Conservation (phyloP, 2,888 invertebrate genomes). For the Oeneis ivallda region DNA sequence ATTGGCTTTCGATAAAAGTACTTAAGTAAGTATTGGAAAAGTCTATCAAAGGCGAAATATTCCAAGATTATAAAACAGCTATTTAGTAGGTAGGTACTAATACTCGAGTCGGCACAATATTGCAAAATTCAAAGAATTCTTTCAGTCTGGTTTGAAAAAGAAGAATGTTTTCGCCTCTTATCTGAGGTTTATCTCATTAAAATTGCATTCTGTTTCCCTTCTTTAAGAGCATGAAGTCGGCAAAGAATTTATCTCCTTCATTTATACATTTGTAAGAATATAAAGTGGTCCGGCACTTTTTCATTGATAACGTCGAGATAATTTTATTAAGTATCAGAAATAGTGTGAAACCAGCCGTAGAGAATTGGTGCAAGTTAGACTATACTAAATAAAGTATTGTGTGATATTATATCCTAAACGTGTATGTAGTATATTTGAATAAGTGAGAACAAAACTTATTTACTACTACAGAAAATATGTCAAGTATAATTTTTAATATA, state of each 20-base stretch:
- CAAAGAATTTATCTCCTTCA: slow-evolving; percentile 28
- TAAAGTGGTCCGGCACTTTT: slow-evolving; percentile 5
- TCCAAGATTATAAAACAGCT: slow-evolving; percentile 3
- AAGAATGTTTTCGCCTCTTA: slow-evolving; percentile 28
- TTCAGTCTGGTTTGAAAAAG: slow-evolving; percentile 28
- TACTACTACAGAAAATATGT: too few relatives aligned
- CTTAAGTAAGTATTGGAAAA: not conserved
- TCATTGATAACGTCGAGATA: not conserved
- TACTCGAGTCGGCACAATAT: slow-evolving; percentile 18
- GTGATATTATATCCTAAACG: too few relatives aligned
- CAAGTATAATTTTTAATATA: too few relatives aligned
- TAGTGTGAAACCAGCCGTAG: too few relatives aligned
- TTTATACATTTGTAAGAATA: slow-evolving; percentile 17
- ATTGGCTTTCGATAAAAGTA: not conserved
- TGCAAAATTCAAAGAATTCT: slow-evolving; percentile 23
- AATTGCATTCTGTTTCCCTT: slow-evolving; percentile 31
- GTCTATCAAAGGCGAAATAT: slow-evolving; percentile 20
- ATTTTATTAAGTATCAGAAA: not conserved
- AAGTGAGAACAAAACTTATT: too few relatives aligned
- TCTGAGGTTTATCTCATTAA: slow-evolving; percentile 37
- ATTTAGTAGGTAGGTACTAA: slow-evolving; percentile 17
- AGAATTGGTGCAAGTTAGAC: too few relatives aligned
- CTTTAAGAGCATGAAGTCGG: slow-evolving; percentile 29
- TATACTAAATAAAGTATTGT: too few relatives aligned
- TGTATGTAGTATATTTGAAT: too few relatives aligned